phyloP scores from a whole-genome alignment of 1,140 invertebrate species.

The Brachionus rubens region DNA sequence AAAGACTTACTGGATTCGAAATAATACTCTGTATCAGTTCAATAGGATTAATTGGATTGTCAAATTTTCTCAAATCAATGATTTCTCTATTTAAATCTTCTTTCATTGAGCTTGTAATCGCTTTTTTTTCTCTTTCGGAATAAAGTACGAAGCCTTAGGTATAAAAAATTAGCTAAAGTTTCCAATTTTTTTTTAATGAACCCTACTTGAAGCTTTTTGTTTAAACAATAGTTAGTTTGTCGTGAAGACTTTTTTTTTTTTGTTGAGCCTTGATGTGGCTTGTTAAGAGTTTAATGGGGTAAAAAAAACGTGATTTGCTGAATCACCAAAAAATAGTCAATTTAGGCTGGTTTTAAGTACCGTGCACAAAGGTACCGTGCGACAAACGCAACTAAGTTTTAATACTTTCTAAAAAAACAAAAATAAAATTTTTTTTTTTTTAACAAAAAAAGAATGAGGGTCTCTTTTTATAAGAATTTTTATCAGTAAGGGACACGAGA shows the following conservation, averaged over 20 bases:
- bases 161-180: background rate
- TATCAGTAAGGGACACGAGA: no score
- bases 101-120: constrained; percentile 32
- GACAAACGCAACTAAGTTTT: constrained; percentile 35
- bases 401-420: constrained; percentile 19
- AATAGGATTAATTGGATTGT: constrained; percentile 48
- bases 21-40: constrained; percentile 48
- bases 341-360: constrained; percentile 12
- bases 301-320: background rate
- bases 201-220: background rate
- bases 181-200: background rate
- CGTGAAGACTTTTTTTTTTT: background rate
- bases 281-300: background rate
- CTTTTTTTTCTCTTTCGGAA: background rate
- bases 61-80: constrained; percentile 49
- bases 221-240: background rate
- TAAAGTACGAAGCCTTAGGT: background rate
- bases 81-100: constrained; percentile 46
- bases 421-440: background rate
- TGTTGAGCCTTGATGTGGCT: background rate
- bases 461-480: no score
- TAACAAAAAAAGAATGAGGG: no score
- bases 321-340: background rate
- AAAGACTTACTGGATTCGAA: constrained; percentile 47
- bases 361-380: constrained; percentile 37